Conservation (phyloP, 1,140 invertebrate genomes). For the Cydia amplana region DNA sequence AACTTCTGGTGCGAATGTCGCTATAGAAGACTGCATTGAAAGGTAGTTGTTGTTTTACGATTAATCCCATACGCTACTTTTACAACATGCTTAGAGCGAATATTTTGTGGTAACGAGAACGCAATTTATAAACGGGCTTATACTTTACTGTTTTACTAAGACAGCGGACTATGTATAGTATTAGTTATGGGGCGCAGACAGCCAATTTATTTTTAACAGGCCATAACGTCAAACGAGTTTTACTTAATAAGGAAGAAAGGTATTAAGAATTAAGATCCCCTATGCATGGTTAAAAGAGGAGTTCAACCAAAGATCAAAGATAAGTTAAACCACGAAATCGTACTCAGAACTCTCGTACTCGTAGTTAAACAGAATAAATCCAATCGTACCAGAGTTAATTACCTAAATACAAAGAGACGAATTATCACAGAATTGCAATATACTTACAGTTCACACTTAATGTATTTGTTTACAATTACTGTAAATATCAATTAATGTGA, state of each 20-base stretch:
- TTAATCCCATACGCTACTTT: background rate
- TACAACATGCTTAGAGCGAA: background rate
- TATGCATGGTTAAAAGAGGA: background rate
- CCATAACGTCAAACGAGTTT: background rate
- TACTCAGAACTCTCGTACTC: too few relatives aligned
- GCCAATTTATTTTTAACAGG: background rate
- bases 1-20: background rate
- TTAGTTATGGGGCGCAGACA: background rate
- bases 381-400: too few relatives aligned
- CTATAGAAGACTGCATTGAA: background rate
- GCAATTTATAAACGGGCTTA: background rate
- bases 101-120: background rate
- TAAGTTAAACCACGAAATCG: background rate
- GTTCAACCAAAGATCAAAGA: background rate
- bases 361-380: too few relatives aligned
- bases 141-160: background rate
- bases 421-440: background rate
- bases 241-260: background rate
- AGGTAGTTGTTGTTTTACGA: background rate
- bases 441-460: background rate
- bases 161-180: background rate
- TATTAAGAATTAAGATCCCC: background rate
- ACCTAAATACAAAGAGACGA: too few relatives aligned
- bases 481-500: background rate
- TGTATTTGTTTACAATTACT: constrained; percentile 17